These are phyloP conservation scores for Muscina levida DNA, from an alignment of 2,888 invertebrate species.

Conservation along the genomic window DNA sequence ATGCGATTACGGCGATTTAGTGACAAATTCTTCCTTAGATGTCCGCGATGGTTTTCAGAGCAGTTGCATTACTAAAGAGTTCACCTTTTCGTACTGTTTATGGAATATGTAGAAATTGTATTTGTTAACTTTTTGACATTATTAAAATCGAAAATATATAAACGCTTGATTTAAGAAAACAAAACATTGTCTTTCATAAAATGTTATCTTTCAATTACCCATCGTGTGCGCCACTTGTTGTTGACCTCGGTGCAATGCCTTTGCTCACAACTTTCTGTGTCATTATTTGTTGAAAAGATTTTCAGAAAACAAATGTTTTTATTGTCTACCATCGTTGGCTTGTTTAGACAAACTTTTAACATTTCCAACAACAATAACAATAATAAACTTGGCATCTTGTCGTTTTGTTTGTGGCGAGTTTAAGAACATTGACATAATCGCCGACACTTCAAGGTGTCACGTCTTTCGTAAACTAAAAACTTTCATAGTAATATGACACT, in stretches of 20 bases:
- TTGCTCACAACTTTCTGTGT: slow-evolving; percentile 16
- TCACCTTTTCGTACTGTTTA: too few species aligned
- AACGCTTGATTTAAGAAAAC: too few species aligned
- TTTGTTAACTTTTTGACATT: too few species aligned
- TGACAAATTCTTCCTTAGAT: too few species aligned
- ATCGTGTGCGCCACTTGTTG: slow-evolving; percentile 3
- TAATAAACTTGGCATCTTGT: slow-evolving; percentile 2
- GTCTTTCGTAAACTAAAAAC: background rate
- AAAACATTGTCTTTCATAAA: too few species aligned
- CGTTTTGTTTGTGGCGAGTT: background rate
- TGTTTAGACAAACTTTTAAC: too few species aligned
- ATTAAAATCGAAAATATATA: too few species aligned
- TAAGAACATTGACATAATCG: slow-evolving; percentile 44
- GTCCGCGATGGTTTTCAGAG: too few species aligned
- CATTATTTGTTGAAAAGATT: slow-evolving; percentile 2
- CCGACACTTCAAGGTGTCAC: slow-evolving; percentile 38
- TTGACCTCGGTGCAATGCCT: background rate
- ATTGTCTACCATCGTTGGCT: too few species aligned
- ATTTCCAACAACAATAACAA: background rate
- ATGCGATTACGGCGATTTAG: too few species aligned
- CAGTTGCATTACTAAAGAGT: too few species aligned
- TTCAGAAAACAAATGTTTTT: background rate
- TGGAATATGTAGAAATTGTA: too few species aligned
- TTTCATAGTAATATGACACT: slow-evolving; percentile 8
- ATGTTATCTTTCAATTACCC: background rate